A percentile compares a stretch with the other conserved stretches of the same genome.
Evolutionary conservation across 2,888 invertebrate species (phyloP).

Genomic region (Idaea biselata): DNA sequence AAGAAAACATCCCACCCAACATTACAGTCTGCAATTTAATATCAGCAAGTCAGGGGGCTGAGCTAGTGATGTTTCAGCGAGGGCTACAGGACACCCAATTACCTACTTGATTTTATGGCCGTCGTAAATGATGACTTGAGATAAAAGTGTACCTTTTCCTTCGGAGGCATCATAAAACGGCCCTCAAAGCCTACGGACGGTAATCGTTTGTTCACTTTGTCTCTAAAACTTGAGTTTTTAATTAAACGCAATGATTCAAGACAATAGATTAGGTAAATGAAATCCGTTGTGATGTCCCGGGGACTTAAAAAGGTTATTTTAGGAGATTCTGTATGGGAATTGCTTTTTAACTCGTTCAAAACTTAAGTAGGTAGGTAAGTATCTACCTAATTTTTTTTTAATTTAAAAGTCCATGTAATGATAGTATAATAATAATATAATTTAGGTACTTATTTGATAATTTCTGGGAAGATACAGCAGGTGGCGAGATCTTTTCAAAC

Average conservation of each 20-base stretch:
- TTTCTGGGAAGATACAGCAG: too few species aligned
- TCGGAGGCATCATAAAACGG: not conserved
- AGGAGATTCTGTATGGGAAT: not conserved
- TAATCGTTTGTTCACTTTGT: not conserved
- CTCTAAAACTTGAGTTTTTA: not conserved
- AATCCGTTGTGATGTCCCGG: too few species aligned
- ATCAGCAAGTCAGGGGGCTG: too few species aligned
- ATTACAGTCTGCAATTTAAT: too few species aligned
- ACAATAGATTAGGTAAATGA: conserved; percentile 17
- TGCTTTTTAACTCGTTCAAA: too few species aligned
- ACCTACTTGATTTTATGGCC: conserved; percentile 31
- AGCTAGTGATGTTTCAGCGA: not conserved
- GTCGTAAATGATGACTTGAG: conserved; percentile 27
- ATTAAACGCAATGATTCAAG: not conserved
- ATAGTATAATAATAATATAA: too few species aligned
- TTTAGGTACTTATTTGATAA: too few species aligned
- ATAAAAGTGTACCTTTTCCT: conserved; percentile 24
- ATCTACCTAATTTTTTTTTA: too few species aligned
- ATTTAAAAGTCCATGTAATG: too few species aligned
- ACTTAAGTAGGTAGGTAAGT: too few species aligned
- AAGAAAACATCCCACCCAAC: too few species aligned
- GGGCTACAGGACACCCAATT: conserved; percentile 20
- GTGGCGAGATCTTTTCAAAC: too few species aligned
- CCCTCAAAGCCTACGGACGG: not conserved
- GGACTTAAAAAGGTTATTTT: conserved; percentile 11